Evolutionary conservation across 2,888 invertebrate species (phyloP).

Genomic region (Mantis religiosa): DNA sequence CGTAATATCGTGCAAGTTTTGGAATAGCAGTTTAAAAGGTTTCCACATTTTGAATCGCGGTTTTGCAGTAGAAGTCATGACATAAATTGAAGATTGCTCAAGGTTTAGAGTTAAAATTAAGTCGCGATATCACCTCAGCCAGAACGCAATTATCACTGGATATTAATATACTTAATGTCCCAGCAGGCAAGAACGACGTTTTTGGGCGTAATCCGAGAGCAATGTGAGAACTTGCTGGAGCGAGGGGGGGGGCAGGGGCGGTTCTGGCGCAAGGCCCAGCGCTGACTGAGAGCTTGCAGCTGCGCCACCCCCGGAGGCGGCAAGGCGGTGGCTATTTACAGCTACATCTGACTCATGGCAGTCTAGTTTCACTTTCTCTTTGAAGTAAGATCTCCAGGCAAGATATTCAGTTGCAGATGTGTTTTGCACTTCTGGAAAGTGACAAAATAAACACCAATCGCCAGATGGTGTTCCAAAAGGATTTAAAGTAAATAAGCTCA

Average conservation of each 20-base stretch:
- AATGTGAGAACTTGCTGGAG: slow-evolving; percentile 6
- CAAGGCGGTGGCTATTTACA: slow-evolving; percentile 13
- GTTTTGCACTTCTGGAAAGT: neutral
- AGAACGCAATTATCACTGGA: neutral
- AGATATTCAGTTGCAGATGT: neutral
- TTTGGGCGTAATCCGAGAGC: neutral
- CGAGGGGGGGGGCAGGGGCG: neutral
- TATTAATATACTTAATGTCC: neutral
- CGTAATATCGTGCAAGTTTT: too few relatives aligned
- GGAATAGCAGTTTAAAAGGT: too few relatives aligned
- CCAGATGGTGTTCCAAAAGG: neutral
- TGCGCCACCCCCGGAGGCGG: neutral
- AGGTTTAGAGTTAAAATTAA: too few relatives aligned
- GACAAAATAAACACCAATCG: neutral
- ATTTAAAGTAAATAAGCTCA: neutral
- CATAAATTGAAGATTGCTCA: too few relatives aligned
- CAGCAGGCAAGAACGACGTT: neutral
- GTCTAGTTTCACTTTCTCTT: neutral
- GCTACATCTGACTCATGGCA: slow-evolving; percentile 21
- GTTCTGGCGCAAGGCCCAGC: slow-evolving; percentile 19
- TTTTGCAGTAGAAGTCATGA: too few relatives aligned
- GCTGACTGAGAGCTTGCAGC: slow-evolving; percentile 24
- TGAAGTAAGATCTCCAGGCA: neutral
- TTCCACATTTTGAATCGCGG: too few relatives aligned
- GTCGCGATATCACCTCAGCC: too few relatives aligned